A percentile compares a stretch with the other conserved stretches of the same genome.
phyloP scores from a whole-genome alignment of 2,888 invertebrate species.

The Sphaerophoria rueppellii region DNA sequence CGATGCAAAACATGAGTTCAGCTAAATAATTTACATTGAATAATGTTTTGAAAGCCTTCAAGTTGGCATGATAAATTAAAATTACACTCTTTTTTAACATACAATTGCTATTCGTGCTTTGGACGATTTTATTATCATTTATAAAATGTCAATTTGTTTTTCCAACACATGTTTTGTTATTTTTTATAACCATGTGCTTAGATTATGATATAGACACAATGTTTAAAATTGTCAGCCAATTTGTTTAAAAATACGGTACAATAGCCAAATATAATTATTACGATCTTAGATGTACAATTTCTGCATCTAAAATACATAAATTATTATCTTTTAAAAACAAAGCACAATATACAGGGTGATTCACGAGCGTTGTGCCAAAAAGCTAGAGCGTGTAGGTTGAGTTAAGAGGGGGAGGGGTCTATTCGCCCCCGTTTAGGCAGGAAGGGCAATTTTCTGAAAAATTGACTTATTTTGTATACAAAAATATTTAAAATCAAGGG shows the following conservation, averaged over 20 bases:
- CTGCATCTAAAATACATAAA: constrained; percentile 1
- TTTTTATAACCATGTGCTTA: constrained; percentile 13
- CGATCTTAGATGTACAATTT: constrained; percentile 7
- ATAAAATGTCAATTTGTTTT: constrained; percentile 22
- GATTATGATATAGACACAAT: constrained; percentile 28
- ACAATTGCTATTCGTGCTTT: constrained; percentile 42
- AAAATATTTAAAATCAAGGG: too few species aligned
- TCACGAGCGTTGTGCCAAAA: too few species aligned
- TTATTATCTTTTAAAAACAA: background rate
- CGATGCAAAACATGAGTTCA: too few species aligned
- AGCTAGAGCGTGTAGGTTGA: too few species aligned
- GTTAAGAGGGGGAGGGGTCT: too few species aligned
- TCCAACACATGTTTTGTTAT: background rate
- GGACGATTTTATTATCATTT: constrained; percentile 41
- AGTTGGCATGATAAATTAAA: background rate
- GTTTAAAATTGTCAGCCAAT: constrained; percentile 54
- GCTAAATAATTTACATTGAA: background rate
- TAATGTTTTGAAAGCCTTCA: background rate
- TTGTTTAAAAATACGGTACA: constrained; percentile 50
- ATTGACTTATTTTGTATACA: too few species aligned
- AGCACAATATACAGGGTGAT: constrained; percentile 12
- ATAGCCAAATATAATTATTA: constrained; percentile 53
- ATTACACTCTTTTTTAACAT: constrained; percentile 7
- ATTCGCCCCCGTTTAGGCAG: too few species aligned
- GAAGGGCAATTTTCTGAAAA: too few species aligned